These are phyloP conservation scores for Tolypeutes matacus DNA, from an alignment of 2,797 vertebrate species.

Conservation along the genomic window DNA sequence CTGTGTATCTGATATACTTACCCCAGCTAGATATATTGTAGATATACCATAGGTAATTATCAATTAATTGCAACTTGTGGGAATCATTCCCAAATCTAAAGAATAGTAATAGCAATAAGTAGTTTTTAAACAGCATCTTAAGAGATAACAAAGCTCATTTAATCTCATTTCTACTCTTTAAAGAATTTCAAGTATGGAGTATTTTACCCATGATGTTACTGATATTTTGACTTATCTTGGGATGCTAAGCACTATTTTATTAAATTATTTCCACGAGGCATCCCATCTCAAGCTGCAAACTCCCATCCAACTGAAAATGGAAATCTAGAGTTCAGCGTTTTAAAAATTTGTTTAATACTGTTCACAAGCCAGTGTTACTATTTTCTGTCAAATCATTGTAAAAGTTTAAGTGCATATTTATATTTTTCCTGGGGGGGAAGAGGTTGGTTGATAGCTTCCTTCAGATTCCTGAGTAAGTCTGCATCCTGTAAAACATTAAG, in stretches of 20 bases:
- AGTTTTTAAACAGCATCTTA: background rate
- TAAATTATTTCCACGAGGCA: background rate
- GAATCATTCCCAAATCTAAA: background rate
- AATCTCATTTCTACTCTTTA: background rate
- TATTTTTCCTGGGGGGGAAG: background rate
- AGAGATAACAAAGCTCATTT: background rate
- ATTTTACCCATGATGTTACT: background rate
- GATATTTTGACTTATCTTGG: background rate
- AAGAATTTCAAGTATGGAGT: background rate
- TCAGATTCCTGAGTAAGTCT: background rate
- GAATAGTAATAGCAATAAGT: background rate
- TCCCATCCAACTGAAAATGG: background rate
- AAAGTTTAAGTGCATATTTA: background rate
- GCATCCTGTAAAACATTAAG: background rate
- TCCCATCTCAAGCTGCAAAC: background rate
- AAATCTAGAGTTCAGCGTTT: background rate
- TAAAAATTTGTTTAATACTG: background rate
- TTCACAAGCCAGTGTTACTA: background rate
- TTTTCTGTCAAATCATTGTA: slow-evolving; percentile 19
- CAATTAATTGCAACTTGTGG: background rate
- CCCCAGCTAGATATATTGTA: background rate
- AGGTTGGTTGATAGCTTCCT: background rate
- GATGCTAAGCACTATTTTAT: background rate
- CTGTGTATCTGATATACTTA: background rate
- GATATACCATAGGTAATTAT: background rate